Base-by-base conservation (phyloP, 2,888 invertebrate species). In the Ennomos quercinarius region DNA sequence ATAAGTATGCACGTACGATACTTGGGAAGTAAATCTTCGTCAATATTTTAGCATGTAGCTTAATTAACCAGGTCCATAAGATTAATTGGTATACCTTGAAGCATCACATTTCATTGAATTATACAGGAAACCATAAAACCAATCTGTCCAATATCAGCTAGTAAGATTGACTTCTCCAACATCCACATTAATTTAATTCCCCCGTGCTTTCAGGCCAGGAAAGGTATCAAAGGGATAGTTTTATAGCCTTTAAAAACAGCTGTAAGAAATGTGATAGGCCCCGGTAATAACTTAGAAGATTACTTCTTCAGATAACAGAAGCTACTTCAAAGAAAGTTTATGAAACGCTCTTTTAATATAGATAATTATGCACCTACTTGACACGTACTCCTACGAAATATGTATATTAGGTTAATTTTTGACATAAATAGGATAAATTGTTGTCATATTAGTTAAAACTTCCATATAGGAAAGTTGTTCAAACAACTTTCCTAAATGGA, bases 211-310 rank as follows among this genome's bases (percentile, higher is more conserved):
- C 38, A 36, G 12, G 35, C 46, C 46, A 46, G 34, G 6, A 34
- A 51, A 37, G 17, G 41, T 52, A 61, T 56, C 61, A 63, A 63
- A 59, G 49, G 38, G 52, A 55, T n/a, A 39, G 39, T 42, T 54
- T 64, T 55, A 64, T 61, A 55, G 61, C 36, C 48, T 46, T 49
- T 42, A 42, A 45, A 59, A 57, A 58, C 39, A 53, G 48, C 39
- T 53, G 42, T 58, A 40, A 57, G 52, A 53, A 54, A 54, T 41
- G 40, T 46, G 45, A 54, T 59, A 53, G 46, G 47, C 10, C 9
- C 27, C 17, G 36, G 45, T 35, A 8, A 45, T 49, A 44, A 52
- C 38, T 39, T n/a, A 10, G 36, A 10, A 49, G 36, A 53, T 43
- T 43, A 12, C 41, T 39, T 17, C 40, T 39, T 58, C 13, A 50